Evolutionary conservation across 2,113 vertebrate genomes (phyloP), one percentile per base, ranked within the genome.

Genomic region (Reinhardtius hippoglossoides): DNA sequence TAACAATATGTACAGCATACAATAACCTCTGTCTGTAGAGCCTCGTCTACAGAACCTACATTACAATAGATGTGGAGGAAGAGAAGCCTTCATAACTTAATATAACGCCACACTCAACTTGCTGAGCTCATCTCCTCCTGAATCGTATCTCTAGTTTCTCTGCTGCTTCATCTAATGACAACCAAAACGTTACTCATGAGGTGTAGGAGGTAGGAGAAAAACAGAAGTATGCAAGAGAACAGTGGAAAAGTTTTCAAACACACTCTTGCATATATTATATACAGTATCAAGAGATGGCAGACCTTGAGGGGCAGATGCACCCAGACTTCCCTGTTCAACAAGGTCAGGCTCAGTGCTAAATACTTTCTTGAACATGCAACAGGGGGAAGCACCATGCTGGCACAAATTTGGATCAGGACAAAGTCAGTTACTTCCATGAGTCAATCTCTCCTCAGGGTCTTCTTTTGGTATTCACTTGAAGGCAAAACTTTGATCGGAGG

Each of bases 311-410:
- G 31, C 35, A 61, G 50, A 67, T 70, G 31, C 48, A 74, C 48
- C 57, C 27, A 10, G 76, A 62, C 72, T 58, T 71, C 70, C 31
- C 26, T 63, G 58, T 35, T 78, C 31, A n/a, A 57, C 23, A n/a
- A 85, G 65, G 65, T 85, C 78, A 81, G 52, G 61, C 58, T 78
- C 16, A 9, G 61, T 55, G 26, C 76, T 69, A 81, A 87, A 80
- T 83, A 71, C 35, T 72, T 66, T 80, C 42, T 52, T 58, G 21
- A 68, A 61, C 63, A 56, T 20, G 24, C 80, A 71, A 50, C 5
- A 5, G 58, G 62, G 57, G 10, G 40, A 42, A 13, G 10, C 10
- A 42, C 40, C 40, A 42, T 42, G 40, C 12, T 13, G 40, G 61
- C 68, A 74, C 50, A 66, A 44, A 54, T 61, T 52, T 64, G 74